Conservation (phyloP, 2,888 invertebrate genomes). For the Phortica magna region DNA sequence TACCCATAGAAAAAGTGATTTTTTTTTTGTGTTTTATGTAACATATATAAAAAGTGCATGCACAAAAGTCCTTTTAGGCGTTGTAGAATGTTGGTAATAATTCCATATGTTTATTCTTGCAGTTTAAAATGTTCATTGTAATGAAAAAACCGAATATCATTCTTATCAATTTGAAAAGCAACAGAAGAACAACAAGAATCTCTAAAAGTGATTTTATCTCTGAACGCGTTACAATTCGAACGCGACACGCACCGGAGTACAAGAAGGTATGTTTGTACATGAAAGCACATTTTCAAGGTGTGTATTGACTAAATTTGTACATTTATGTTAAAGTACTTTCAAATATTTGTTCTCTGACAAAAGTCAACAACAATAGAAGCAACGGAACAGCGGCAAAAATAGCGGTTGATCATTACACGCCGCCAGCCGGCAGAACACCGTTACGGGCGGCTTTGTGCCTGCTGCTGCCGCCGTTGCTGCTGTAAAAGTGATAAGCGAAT, state of each 20-base stretch:
- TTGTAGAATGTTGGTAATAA: no score
- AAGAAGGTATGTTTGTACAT: neutral
- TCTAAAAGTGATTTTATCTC: neutral
- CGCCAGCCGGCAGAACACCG: neutral
- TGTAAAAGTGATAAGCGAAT: conserved; percentile 56
- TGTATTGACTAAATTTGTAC: conserved; percentile 29
- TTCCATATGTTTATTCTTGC: no score
- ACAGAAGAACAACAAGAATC: neutral
- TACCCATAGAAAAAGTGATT: no score
- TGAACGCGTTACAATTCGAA: neutral
- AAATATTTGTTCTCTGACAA: conserved; percentile 31
- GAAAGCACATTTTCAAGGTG: neutral
- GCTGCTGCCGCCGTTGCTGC: conserved; percentile 39
- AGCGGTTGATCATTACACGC: conserved; percentile 9
- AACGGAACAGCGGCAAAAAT: conserved; percentile 9
- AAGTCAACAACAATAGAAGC: neutral
- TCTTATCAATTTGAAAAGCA: neutral
- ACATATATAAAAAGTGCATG: no score
- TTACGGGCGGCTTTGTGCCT: neutral
- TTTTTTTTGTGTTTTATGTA: no score
- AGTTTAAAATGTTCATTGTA: no score
- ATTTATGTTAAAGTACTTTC: conserved; percentile 36
- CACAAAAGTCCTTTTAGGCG: no score
- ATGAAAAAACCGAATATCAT: no score
- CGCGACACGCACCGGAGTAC: no score